Evolutionary conservation across 2,888 invertebrate species (phyloP).

Genomic region (Folsomia manolachei): DNA sequence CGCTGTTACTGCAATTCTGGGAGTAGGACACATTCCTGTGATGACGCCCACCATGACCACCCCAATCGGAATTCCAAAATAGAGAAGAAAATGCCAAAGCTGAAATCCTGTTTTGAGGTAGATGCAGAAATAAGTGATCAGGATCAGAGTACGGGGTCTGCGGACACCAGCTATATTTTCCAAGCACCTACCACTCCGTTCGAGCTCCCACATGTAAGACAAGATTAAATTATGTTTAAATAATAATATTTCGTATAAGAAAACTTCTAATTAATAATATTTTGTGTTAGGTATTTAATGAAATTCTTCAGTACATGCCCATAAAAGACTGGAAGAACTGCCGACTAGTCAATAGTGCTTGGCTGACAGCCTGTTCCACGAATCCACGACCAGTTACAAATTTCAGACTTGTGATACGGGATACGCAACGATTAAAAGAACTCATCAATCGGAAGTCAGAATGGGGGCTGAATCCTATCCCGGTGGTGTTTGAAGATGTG

Average conservation of each 20-base stretch:
- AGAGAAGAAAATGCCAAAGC: too few species aligned
- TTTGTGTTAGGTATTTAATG: neutral
- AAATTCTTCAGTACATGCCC: conserved; percentile 3
- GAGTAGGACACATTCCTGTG: too few species aligned
- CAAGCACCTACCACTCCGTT: neutral
- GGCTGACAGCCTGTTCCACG: neutral
- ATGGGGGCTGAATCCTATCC: neutral
- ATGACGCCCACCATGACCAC: too few species aligned
- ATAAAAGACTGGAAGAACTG: conserved; percentile 2
- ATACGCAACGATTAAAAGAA: neutral
- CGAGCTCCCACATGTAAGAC: neutral
- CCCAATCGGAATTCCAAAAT: too few species aligned
- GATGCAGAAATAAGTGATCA: neutral
- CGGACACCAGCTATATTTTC: too few species aligned
- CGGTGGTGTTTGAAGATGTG: neutral
- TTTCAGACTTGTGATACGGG: neutral
- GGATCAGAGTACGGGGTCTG: too few species aligned
- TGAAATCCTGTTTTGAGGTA: too few species aligned
- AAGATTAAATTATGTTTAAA: neutral
- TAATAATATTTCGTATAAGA: neutral
- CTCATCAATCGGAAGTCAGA: neutral
- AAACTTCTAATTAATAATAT: neutral
- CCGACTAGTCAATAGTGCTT: neutral
- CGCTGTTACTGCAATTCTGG: too few species aligned
- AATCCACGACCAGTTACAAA: neutral